These are phyloP conservation scores for Pheosia tremula DNA, from an alignment of 2,888 invertebrate genomes.

Conservation along the genomic window DNA sequence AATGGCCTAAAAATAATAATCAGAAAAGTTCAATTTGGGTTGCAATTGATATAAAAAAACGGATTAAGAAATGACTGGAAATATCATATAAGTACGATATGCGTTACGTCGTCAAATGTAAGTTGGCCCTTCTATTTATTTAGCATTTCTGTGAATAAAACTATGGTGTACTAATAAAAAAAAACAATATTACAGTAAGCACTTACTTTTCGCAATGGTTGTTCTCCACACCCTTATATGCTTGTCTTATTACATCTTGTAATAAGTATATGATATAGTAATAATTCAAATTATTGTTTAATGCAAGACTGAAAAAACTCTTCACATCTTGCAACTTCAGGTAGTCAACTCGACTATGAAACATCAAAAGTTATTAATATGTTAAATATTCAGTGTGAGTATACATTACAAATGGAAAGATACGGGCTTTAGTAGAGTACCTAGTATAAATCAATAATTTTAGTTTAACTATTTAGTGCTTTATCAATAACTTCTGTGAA, in stretches of 20 bases:
- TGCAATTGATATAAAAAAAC: slow-evolving; percentile 1
- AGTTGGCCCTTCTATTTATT: no score
- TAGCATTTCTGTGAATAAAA: no score
- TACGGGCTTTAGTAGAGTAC: no score
- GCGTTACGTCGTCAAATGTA: no score
- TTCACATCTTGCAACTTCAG: slow-evolving; percentile 49
- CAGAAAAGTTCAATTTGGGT: not conserved
- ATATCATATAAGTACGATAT: no score
- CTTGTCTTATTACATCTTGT: slow-evolving; percentile 52
- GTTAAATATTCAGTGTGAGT: no score
- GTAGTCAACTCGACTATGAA: slow-evolving; percentile 37
- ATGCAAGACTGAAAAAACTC: slow-evolving; percentile 50
- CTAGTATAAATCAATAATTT: no score
- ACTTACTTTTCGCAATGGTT: slow-evolving; percentile 46
- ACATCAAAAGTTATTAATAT: slow-evolving; percentile 1
- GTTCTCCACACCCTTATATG: slow-evolving; percentile 26
- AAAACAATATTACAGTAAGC: not conserved
- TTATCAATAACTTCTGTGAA: no score
- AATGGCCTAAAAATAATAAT: slow-evolving; percentile 48
- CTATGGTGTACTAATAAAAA: no score
- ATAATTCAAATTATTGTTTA: slow-evolving; percentile 46
- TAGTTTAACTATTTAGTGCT: no score
- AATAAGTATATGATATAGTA: slow-evolving; percentile 58
- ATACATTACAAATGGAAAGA: no score
- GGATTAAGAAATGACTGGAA: no score